Percentiles rank a stretch among this genome's conserved stretches.
Conservation (phyloP, 2,888 invertebrate species). For the Polietes domitor region DNA sequence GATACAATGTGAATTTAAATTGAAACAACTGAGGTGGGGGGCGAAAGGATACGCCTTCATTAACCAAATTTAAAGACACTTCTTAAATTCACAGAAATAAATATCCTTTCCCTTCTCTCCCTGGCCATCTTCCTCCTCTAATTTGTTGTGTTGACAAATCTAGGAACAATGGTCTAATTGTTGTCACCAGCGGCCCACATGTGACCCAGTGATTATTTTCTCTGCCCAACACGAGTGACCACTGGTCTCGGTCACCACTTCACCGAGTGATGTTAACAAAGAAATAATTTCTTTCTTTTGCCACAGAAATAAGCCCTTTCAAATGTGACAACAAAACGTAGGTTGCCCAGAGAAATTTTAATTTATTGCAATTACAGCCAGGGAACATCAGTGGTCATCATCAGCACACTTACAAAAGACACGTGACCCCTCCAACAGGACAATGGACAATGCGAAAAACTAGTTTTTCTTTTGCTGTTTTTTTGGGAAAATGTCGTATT, state of each 20-base stretch:
- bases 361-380: conserved; percentile 66
- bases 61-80: background rate
- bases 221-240: conserved; percentile 9
- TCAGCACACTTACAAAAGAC: conserved; percentile 59
- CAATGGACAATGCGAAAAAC: conserved; percentile 27
- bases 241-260: conserved; percentile 52
- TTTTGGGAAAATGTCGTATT: conserved; percentile 28
- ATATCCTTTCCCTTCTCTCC: background rate
- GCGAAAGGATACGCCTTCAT: too few relatives aligned
- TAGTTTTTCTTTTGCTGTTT: conserved; percentile 8
- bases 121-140: conserved; percentile 58
- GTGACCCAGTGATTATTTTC: conserved; percentile 53
- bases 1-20: background rate
- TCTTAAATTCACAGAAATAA: too few relatives aligned
- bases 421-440: conserved; percentile 57
- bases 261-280: conserved; percentile 56
- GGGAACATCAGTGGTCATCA: conserved; percentile 31
- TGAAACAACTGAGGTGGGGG: background rate
- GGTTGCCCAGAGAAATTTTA: conserved; percentile 62
- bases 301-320: conserved; percentile 57
- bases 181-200: conserved; percentile 55
- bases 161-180: conserved; percentile 56
- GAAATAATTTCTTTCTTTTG: conserved; percentile 54
- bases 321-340: conserved; percentile 56
- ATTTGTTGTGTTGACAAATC: conserved; percentile 55